These are phyloP conservation scores for Malurus elegans DNA, from an alignment of 2,113 vertebrate species.

Conservation along the genomic window DNA sequence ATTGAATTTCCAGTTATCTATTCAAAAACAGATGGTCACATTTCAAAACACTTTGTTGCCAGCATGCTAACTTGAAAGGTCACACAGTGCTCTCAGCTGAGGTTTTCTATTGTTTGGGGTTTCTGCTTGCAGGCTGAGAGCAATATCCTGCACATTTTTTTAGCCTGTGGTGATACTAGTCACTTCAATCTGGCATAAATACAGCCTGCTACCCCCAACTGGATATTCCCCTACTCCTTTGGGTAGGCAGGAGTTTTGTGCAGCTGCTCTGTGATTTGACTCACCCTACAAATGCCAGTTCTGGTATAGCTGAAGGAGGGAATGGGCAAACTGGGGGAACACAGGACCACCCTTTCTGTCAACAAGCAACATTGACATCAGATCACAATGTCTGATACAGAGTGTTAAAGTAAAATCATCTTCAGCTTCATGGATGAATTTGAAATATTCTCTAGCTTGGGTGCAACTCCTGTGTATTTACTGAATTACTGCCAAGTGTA, in stretches of 20 bases:
- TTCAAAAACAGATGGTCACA: slow-evolving; percentile 29
- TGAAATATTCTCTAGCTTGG: not conserved
- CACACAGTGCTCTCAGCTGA: slow-evolving; percentile 23
- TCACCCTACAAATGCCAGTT: not conserved
- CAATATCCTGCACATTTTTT: slow-evolving; percentile 23
- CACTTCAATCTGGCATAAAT: not conserved
- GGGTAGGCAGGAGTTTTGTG: not conserved
- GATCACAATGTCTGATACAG: not conserved
- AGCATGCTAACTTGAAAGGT: slow-evolving; percentile 16
- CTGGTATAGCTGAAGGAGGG: not conserved
- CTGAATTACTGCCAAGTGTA: not conserved
- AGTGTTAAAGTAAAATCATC: not conserved
- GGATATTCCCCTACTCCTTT: not conserved
- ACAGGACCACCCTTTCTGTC: not conserved
- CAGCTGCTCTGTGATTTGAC: not conserved
- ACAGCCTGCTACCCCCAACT: not conserved
- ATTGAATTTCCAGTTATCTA: slow-evolving; percentile 44
- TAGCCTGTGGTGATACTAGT: not conserved
- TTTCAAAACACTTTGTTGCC: slow-evolving; percentile 41
- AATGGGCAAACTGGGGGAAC: not conserved
- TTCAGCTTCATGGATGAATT: not conserved
- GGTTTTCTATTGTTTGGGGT: slow-evolving; percentile 18
- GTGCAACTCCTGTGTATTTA: not conserved
- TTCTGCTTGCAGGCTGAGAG: slow-evolving; percentile 19
- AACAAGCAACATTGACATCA: not conserved